Conservation (phyloP, 2,797 vertebrate species). For the Percopsis omiscomaycus region DNA sequence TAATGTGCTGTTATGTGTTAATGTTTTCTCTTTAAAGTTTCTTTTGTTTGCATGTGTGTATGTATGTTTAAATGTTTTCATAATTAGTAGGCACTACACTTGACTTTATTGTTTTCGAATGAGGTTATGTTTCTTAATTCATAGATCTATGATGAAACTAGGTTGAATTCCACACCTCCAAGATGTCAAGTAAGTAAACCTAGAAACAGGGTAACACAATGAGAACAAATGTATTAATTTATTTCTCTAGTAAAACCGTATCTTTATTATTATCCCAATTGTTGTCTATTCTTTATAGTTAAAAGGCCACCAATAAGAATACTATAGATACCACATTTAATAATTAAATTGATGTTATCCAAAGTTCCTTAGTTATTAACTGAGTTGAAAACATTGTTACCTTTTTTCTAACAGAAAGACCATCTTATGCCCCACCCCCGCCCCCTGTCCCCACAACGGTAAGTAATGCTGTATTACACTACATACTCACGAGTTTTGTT, state of each 20-base stretch:
- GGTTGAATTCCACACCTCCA: conserved; percentile 62
- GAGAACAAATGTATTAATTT: background rate
- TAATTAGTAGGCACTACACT: background rate
- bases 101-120: background rate
- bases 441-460: conserved; percentile 95
- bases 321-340: background rate
- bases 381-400: too few relatives aligned
- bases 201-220: background rate
- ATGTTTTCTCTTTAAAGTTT: background rate
- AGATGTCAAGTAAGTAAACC: conserved; percentile 92
- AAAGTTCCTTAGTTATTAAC: background rate
- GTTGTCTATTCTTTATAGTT: background rate
- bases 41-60: background rate
- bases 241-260: background rate
- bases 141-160: conserved; percentile 37
- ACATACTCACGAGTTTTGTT: background rate
- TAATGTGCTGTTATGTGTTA: background rate
- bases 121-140: background rate
- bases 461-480: conserved; percentile 75
- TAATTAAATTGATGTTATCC: background rate
- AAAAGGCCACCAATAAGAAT: background rate
- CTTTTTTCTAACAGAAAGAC: conserved; percentile 84
- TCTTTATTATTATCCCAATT: background rate
- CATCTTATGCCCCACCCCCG: conserved; percentile 95
- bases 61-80: background rate